Conservation (phyloP, 2,797 vertebrate species). For the Erpetoichthys calabaricus region DNA sequence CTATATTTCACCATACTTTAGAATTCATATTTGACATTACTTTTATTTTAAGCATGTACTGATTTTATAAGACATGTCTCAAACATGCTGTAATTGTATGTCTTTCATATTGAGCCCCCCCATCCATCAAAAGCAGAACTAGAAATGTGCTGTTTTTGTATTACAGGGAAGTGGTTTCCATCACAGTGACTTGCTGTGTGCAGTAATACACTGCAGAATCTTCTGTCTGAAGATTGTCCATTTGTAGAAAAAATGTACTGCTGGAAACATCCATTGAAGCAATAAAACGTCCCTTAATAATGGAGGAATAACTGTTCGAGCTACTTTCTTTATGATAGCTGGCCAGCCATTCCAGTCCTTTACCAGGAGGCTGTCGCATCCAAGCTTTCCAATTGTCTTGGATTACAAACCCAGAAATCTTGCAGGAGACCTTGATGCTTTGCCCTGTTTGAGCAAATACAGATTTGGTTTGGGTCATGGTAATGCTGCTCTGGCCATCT, state of each 20-base stretch:
- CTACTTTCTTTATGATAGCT: not conserved
- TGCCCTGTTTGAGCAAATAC: not conserved
- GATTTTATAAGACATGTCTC: too few species aligned
- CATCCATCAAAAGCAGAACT: too few species aligned
- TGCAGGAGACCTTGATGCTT: conserved; percentile 2
- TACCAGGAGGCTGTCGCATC: conserved; percentile 4
- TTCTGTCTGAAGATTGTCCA: not conserved
- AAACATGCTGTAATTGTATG: too few species aligned
- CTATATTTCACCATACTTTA: too few species aligned
- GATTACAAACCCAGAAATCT: not conserved
- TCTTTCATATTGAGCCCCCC: too few species aligned
- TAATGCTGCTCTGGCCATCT: too few species aligned
- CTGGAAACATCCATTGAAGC: not conserved
- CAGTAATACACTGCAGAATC: not conserved
- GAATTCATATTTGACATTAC: too few species aligned
- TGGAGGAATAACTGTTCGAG: not conserved
- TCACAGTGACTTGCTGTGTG: not conserved
- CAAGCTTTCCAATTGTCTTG: conserved; percentile 3
- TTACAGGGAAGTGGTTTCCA: not conserved
- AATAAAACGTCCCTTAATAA: not conserved
- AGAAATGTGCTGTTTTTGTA: too few species aligned
- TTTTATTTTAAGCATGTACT: too few species aligned
- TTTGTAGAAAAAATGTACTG: not conserved
- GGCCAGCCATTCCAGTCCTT: conserved; percentile 1
- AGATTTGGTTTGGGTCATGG: not conserved